phyloP scores from a whole-genome alignment of 2,797 vertebrate genomes.

The Sparus aurata region DNA sequence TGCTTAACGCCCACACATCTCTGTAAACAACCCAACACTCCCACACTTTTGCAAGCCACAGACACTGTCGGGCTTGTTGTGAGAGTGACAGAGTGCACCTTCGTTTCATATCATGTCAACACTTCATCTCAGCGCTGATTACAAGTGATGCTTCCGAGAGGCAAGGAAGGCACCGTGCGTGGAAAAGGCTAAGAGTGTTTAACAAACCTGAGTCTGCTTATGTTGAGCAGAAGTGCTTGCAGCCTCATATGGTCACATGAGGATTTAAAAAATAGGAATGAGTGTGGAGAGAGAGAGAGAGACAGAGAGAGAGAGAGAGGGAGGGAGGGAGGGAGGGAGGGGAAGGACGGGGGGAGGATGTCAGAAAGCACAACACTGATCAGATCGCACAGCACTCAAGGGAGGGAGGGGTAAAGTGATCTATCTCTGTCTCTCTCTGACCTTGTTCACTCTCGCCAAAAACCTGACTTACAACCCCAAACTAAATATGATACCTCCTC shows the following conservation, averaged over 20 bases:
- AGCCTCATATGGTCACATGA: slow-evolving; percentile 37
- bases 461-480: slow-evolving; percentile 88
- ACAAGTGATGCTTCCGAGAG: slow-evolving; percentile 57
- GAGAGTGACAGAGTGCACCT: slow-evolving; percentile 68
- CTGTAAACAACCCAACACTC: slow-evolving; percentile 75
- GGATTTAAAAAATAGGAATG: slow-evolving; percentile 51
- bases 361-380: slow-evolving; percentile 80
- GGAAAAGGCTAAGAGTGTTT: slow-evolving; percentile 1
- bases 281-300: slow-evolving; percentile 2
- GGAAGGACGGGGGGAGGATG: slow-evolving; percentile 58
- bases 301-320: no score
- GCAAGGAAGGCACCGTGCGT: slow-evolving; percentile 22
- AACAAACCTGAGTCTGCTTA: slow-evolving; percentile 20
- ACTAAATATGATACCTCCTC: slow-evolving; percentile 86
- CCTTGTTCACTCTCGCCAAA: slow-evolving; percentile 85
- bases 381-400: slow-evolving; percentile 80
- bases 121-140: slow-evolving; percentile 58
- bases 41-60: slow-evolving; percentile 72
- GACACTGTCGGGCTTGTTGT: slow-evolving; percentile 57
- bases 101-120: slow-evolving; percentile 67
- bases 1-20: slow-evolving; percentile 72
- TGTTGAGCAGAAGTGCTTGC: background rate
- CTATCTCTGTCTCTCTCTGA: slow-evolving; percentile 79
- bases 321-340: background rate
- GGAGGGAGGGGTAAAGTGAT: slow-evolving; percentile 80